phyloP scores from a whole-genome alignment of 2,113 vertebrate species.

The Gobio gobio region DNA sequence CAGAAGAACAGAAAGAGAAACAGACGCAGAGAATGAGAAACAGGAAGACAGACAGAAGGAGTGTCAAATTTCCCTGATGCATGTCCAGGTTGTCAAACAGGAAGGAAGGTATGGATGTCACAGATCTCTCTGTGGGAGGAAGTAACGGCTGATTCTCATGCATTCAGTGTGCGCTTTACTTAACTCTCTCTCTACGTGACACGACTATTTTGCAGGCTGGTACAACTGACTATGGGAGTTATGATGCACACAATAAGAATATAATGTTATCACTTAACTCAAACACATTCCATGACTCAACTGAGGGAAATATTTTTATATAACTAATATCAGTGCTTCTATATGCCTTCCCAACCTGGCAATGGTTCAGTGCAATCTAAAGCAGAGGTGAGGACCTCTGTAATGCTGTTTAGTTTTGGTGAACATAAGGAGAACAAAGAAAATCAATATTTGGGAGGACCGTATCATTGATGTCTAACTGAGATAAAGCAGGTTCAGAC shows the following conservation, averaged over 20 bases:
- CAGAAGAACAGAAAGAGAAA: neutral
- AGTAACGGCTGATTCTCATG: slow-evolving; percentile 28
- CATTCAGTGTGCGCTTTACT: neutral
- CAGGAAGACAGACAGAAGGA: neutral
- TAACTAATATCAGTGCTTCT: neutral
- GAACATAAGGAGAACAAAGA: slow-evolving; percentile 47
- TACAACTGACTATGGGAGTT: slow-evolving; percentile 11
- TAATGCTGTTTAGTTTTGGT: slow-evolving; percentile 16
- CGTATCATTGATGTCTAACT: neutral
- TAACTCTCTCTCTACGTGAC: slow-evolving; percentile 33
- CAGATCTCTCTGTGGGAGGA: slow-evolving; percentile 29
- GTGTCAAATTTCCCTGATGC: slow-evolving; percentile 33
- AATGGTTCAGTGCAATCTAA: neutral
- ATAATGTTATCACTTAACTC: neutral
- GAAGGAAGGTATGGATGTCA: slow-evolving; percentile 24
- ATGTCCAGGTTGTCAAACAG: slow-evolving; percentile 35
- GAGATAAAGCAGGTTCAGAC: neutral
- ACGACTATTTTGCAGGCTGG: slow-evolving; percentile 17
- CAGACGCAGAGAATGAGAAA: neutral
- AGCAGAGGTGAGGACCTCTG: neutral
- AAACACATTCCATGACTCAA: neutral
- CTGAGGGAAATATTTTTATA: neutral
- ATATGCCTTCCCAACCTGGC: neutral
- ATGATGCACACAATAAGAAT: neutral
- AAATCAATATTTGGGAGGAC: slow-evolving; percentile 64